Evolutionary conservation across 2,888 invertebrate species (phyloP), one percentile per base, ranked within the genome.

Genomic region (Plebejus anna): DNA sequence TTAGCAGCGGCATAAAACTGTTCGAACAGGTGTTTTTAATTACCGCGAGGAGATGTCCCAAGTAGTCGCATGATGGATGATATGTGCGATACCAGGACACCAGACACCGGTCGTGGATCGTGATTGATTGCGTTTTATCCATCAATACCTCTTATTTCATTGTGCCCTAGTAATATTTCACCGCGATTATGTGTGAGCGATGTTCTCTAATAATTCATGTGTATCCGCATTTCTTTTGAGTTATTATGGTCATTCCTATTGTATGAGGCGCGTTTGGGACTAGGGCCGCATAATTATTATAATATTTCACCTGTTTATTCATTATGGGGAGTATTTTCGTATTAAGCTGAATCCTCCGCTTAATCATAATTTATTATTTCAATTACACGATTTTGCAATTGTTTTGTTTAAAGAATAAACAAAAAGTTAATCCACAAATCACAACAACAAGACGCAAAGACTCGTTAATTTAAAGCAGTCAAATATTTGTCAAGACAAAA

Each of bases 71-170:
- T 84, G 82, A 85, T 83, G 81, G 83, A 83, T 82, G 82, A 81
- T 77, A 51, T 78, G 76, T 82, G 81, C 83, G 85, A 85, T 85
- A 85, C 81, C 82, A 81, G 83, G 85, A 85, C 85, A 85, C 81
- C 82, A 81, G 83, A 85, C 83, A 84, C 83, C 79, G 81, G 76
- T 77, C 79, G 72, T 70, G 75, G 70, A 76, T 22, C 76, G 80
- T 82, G 83, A 84, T 84, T 83, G 82, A 84, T 84, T 79, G 79
- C 79, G 78, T 78, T 79, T 79, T 84, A 84, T 85, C 82, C 83
- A 84, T 87, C 85, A 84, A 88, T 87, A 86, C 87, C 87, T 87
- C 86, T 86, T 87, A 84, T 87, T 87, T 86, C 86, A 86, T 88
- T 89, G 88, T 88, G 78, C 78, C 81, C 81, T 79, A 79, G 82